Base-by-base conservation (phyloP, 2,797 vertebrate species). In the Hydrolagus colliei region DNA sequence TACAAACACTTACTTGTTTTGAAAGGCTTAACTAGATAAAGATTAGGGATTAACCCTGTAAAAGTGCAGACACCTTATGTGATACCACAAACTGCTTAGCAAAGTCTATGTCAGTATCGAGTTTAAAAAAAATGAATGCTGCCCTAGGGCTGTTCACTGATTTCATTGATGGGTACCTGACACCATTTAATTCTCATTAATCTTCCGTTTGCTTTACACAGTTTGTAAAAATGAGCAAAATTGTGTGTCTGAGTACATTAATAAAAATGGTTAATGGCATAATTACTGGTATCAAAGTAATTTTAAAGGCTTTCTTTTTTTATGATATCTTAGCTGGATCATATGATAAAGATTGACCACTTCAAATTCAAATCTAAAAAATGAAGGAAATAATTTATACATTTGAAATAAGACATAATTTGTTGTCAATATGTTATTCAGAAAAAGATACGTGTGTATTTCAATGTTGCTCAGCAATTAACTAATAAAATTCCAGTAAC, bases 171-270 rank as follows among this genome's bases (percentile, higher is more conserved):
- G 86, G 89, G 88, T 76, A 88, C 85, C 61, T 86, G 84, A 89
- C 88, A 85, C 11, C 0, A 0, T 87, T 89, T 82, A 74, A 62
- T 87, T 88, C 86, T 85, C 71, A 61, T 91, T 89, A 86, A 88
- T 92, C 88, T 92, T 89, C 86, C 27, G 20, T 87, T 91, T 86
- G 89, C 5, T 87, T 86, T 88, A 0, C 27, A 89, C 89, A 90
- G 80, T 87, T 87, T 86, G 68, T 87, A 87, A 91, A 88, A 89
- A 52, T 87, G 80, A 14, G 76, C 18, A 79, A 89, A 90, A 88
- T 67, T 32, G 67, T 68, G 18, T 16, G 27, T 9, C 16, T 68
- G 7, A 41, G 5, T 82, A 13, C 12, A 68, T 82, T 27, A 52
- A 52, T 52, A 52, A 52, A 52, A 52, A 6, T 52, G 41, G 41